Conservation (phyloP, 2,797 vertebrate species). For the Pagetopsis macropterus region DNA sequence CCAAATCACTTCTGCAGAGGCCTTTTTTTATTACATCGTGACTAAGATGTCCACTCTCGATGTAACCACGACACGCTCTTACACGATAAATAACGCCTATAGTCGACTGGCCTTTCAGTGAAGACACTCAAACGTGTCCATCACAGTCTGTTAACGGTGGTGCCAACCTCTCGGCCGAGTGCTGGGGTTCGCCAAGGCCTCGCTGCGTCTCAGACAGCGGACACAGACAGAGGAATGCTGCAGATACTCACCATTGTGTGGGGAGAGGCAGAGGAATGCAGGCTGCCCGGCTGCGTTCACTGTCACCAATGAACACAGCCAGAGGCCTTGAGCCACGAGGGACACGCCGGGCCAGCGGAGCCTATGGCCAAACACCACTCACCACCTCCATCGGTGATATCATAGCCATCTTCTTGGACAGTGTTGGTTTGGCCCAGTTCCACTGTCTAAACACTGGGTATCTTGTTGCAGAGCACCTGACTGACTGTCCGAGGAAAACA, state of each 20-base stretch:
- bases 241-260: slow-evolving; percentile 80
- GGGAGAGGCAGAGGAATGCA: slow-evolving; percentile 79
- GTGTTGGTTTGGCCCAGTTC: slow-evolving; percentile 37
- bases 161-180: slow-evolving; percentile 50
- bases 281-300: slow-evolving; percentile 74
- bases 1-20: slow-evolving; percentile 31
- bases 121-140: slow-evolving; percentile 26
- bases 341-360: slow-evolving; percentile 48
- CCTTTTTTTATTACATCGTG: slow-evolving; percentile 4
- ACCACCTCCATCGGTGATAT: slow-evolving; percentile 57
- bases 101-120: slow-evolving; percentile 14
- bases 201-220: slow-evolving; percentile 75
- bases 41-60: neutral
- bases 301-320: slow-evolving; percentile 79
- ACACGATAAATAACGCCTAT: neutral
- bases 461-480: slow-evolving; percentile 33
- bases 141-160: slow-evolving; percentile 24
- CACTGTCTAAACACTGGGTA: slow-evolving; percentile 38
- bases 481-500: slow-evolving; percentile 22
- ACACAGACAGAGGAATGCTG: slow-evolving; percentile 82
- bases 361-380: slow-evolving; percentile 45
- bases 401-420: slow-evolving; percentile 39
- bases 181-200: slow-evolving; percentile 62
- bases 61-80: slow-evolving; percentile 6
- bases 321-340: slow-evolving; percentile 69